Evolutionary conservation across 1,140 invertebrate genomes (phyloP).

Genomic region (Nomia melanderi): DNA sequence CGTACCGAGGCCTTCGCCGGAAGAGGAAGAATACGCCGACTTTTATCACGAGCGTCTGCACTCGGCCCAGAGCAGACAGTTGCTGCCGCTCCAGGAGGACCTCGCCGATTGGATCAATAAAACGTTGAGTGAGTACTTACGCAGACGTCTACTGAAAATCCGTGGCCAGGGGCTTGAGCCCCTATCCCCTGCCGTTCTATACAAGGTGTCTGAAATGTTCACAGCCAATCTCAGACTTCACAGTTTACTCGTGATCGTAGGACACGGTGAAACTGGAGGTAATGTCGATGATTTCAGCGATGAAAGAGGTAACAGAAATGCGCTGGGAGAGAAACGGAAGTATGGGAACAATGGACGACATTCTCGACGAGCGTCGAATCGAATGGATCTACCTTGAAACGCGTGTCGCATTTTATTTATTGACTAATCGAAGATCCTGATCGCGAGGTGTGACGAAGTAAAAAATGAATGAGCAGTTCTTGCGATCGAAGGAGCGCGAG

Average conservation of each 20-base stretch:
- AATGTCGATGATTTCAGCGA: no score
- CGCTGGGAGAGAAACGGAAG: no score
- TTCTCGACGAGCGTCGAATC: background rate
- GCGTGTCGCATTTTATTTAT: background rate
- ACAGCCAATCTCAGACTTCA: no score
- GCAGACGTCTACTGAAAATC: background rate
- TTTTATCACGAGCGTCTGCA: slow-evolving; percentile 89
- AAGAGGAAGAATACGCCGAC: slow-evolving; percentile 86
- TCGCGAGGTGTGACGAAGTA: background rate
- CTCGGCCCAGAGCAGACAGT: slow-evolving; percentile 88
- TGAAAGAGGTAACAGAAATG: no score
- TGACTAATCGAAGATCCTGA: background rate
- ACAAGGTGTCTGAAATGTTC: no score
- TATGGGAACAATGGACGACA: no score
- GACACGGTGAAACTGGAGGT: no score
- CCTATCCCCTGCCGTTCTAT: background rate
- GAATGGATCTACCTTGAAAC: background rate
- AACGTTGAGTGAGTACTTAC: slow-evolving; percentile 86
- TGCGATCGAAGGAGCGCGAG: no score
- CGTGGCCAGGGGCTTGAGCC: no score
- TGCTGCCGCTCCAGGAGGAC: slow-evolving; percentile 92
- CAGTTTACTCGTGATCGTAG: no score
- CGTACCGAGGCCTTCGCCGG: slow-evolving; percentile 82
- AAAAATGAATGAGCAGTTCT: no score
- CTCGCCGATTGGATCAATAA: slow-evolving; percentile 94